Evolutionary conservation across 2,888 invertebrate species (phyloP).

Genomic region (Polyploca ridens): DNA sequence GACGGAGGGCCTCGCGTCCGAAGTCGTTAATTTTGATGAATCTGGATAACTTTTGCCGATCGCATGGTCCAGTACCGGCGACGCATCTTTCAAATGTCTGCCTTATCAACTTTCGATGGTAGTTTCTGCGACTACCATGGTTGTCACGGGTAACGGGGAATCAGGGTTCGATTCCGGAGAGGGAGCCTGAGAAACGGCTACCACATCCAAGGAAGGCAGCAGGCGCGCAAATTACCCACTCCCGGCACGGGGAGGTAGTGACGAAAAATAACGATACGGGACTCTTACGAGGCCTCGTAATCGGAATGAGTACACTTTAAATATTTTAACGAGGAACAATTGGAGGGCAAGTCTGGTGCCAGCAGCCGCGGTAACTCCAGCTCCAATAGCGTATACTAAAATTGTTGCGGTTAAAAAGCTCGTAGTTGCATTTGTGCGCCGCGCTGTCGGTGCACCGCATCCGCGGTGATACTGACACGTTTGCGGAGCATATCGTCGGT

Average conservation of each 20-base stretch:
- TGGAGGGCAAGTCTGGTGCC: constrained; percentile 87
- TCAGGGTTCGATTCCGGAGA: constrained; percentile 90
- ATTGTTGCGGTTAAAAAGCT: constrained; percentile 88
- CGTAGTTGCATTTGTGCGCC: constrained; percentile 82
- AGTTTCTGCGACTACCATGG: constrained; percentile 87
- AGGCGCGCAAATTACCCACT: constrained; percentile 83
- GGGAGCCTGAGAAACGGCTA: constrained; percentile 89
- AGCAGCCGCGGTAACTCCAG: constrained; percentile 90
- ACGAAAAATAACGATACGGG: constrained; percentile 87
- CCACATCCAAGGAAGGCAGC: constrained; percentile 90
- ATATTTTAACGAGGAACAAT: constrained; percentile 86
- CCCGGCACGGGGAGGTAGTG: constrained; percentile 79
- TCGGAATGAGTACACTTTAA: constrained; percentile 84
- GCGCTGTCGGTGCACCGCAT: constrained; percentile 75
- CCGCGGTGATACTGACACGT: constrained; percentile 60
- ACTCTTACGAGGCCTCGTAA: constrained; percentile 83
- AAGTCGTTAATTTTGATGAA: constrained; percentile 72
- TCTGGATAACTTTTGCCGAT: constrained; percentile 68
- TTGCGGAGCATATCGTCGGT: constrained; percentile 56
- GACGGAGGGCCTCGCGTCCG: constrained; percentile 61
- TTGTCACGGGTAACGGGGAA: constrained; percentile 89
- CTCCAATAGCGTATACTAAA: constrained; percentile 88
- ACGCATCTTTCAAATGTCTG: constrained; percentile 87
- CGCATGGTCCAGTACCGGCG: constrained; percentile 78
- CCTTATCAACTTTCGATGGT: constrained; percentile 88